Evolutionary conservation across 2,797 vertebrate genomes (phyloP), one percentile per base, ranked within the genome.

Genomic region (Sebastes kiyomatsui): DNA sequence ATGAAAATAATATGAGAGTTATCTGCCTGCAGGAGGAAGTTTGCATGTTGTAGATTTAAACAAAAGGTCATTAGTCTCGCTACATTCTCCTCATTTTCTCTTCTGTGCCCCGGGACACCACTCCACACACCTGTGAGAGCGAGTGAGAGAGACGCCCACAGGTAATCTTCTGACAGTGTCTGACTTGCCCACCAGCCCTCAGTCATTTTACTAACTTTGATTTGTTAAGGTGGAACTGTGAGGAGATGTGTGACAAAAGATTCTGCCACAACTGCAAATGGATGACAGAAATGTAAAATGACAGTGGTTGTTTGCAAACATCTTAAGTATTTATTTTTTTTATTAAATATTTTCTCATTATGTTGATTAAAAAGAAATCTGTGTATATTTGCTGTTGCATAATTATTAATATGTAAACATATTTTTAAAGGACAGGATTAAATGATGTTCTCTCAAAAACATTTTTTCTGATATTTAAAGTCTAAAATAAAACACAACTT

Each of bases 151-250:
- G 16, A 23, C 22, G 49, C 18, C 2, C 8, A 33, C 62, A 77
- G n/a, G 22, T 65, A 38, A 68, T 54, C 12, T 7, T 16, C 25
- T 72, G 25, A 69, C 30, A 25, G 59, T 2, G 6, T 27, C 42
- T 56, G 54, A 59, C 60, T 23, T 56, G 25, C 59, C 58, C 23
- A 72, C 49, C 42, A 11, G n/a, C 59, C 10, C 0, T 52, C 33
- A 1, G 20, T 28, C 11, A 22, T 18, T 10, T 14, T n/a, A 23
- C 3, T 23, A 5, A 62, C 46, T 20, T 28, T 10, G 9, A 25
- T 8, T 58, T 73, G 5, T 84, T 77, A 79, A 89, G 78, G 71
- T 90, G 67, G 68, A 90, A 42, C 38, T 58, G 28, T n/a, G 46
- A 49, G 2, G 4, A 28, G 46, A 18, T 49, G 7, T n/a, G 13